A percentile compares a stretch with the other conserved stretches of the same genome.
These are phyloP conservation scores for Pipistrellus kuhlii DNA, from an alignment of 2,797 vertebrate species.

Conservation along the genomic window DNA sequence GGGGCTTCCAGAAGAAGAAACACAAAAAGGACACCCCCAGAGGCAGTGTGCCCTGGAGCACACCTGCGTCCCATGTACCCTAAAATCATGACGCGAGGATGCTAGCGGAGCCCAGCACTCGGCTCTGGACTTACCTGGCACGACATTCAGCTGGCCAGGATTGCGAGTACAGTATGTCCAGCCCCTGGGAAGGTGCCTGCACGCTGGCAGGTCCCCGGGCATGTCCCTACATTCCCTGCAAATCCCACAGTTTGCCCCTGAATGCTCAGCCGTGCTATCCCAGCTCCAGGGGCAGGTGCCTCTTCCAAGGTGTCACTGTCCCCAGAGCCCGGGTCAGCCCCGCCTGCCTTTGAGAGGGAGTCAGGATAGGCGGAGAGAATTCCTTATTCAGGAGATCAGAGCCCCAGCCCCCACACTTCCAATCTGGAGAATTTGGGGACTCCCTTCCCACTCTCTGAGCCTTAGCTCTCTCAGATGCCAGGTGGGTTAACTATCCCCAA, in stretches of 20 bases:
- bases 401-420: background rate
- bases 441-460: background rate
- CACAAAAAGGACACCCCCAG: background rate
- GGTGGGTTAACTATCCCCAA: background rate
- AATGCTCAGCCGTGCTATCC: background rate
- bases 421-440: background rate
- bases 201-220: fast-evolving
- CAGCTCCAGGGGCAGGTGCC: background rate
- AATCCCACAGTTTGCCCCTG: background rate
- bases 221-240: background rate
- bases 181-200: background rate
- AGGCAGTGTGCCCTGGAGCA: background rate
- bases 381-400: background rate
- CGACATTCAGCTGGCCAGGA: background rate
- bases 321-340: background rate
- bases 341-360: background rate
- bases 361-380: background rate
- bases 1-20: background rate
- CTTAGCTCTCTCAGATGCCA: background rate
- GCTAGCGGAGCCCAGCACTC: background rate
- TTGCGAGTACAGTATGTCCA: background rate
- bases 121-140: background rate
- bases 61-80: background rate
- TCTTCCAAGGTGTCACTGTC: background rate
- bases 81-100: background rate